Evolutionary conservation across 2,113 vertebrate species (phyloP).

Genomic region (Burhinus oedicnemus): DNA sequence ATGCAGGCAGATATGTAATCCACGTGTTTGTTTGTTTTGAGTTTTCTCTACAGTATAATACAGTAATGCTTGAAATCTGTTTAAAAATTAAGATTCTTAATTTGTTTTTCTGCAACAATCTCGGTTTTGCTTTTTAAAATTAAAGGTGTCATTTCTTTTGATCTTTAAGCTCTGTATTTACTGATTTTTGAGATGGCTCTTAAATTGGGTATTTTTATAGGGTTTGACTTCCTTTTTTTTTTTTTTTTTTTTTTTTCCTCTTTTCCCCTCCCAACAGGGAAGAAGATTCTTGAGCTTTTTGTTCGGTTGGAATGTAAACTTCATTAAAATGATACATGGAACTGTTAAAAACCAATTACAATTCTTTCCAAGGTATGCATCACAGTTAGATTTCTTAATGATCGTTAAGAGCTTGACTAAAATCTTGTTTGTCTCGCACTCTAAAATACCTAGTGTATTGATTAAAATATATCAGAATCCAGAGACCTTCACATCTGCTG

Average conservation of each 20-base stretch:
- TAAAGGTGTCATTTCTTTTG: neutral
- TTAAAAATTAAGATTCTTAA: neutral
- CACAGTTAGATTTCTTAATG: conserved; percentile 1
- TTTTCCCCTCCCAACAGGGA: conserved; percentile 75
- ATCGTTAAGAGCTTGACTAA: neutral
- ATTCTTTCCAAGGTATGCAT: conserved; percentile 86
- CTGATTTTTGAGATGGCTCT: neutral
- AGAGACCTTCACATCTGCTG: neutral
- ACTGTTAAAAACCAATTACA: conserved; percentile 94
- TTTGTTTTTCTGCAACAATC: neutral
- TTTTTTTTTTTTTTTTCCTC: neutral
- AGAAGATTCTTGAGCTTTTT: conserved; percentile 93
- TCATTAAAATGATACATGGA: conserved; percentile 91
- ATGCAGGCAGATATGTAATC: neutral
- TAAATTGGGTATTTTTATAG: neutral
- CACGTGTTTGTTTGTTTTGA: neutral
- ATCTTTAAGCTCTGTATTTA: neutral
- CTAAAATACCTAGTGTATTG: neutral
- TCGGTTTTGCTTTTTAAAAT: neutral
- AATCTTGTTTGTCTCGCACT: neutral
- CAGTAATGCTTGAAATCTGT: neutral
- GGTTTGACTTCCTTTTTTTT: neutral
- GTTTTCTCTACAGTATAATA: neutral
- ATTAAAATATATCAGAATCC: neutral
- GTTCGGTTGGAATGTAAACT: conserved; percentile 88